Base-by-base conservation (phyloP, 1,140 invertebrate species). In the Camponotus pennsylvanicus region DNA sequence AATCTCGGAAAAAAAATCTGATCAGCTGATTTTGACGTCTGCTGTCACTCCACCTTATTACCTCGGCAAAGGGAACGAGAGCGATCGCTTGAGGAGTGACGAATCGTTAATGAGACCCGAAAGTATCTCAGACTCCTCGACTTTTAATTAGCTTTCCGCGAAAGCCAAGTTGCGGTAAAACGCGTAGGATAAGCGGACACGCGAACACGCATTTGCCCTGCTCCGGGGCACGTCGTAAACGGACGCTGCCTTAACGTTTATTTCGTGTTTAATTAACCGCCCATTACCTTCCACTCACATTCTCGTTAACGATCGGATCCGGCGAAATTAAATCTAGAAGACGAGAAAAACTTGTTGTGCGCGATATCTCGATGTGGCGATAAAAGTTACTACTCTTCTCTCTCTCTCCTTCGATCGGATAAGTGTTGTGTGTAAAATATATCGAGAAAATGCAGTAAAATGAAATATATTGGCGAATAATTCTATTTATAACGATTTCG, bases 261-360 rank as follows among this genome's bases (percentile, higher is more conserved):
- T 92, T 92, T 91, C 89, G 90, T 89, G 92, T 92, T 92, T 92
- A 92, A 92, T 92, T 92, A 92, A 89, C 90, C 86, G 79, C 55
- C 87, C 88, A 89, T 92, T 90, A 90, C 86, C 71, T 71, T 66
- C 85, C 87, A 85, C 75, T 89, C 66, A 52, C 45, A n/a, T 61
- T 77, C 79, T 83, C 79, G 69, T 83, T 83, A 83, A 83, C 79
- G 79, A 83, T 75, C 73, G 61, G 79, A 73, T 61, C 67, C 52
- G 69, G 34, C 40, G 57, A 83, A 83, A 83, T 83, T 83, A 61
- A 75, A 83, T 83, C 55, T 59, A 37, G 69, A 73, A 75, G 52
- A 34, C 2, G 59, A 63, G 21, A 57, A 57, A 15, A 61, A 59
- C 67, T 57, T 59, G 49, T 45, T 59, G 52, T 18, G 40, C 52